Percentiles rank a stretch among this genome's conserved stretches.
Conservation (phyloP, 2,888 invertebrate species). For the Yponomeuta evonymella region DNA sequence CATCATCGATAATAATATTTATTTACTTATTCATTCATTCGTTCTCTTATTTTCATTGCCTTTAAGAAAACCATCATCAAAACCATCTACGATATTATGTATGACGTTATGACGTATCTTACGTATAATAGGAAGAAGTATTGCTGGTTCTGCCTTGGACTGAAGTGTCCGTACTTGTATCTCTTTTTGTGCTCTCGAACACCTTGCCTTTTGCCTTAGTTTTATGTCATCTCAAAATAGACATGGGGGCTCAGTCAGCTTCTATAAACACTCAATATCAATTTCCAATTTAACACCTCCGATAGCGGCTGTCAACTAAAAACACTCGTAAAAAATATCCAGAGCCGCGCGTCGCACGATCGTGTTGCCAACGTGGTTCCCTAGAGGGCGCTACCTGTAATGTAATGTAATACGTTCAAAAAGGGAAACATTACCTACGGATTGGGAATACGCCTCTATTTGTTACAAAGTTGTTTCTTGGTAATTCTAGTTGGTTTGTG, state of each 20-base stretch:
- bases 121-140: too few relatives aligned
- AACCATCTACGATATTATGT: too few relatives aligned
- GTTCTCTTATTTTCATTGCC: too few relatives aligned
- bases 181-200: too few relatives aligned
- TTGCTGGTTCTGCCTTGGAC: too few relatives aligned
- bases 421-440: background rate
- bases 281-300: background rate
- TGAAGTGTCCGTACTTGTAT: too few relatives aligned
- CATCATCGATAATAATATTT: too few relatives aligned
- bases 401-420: background rate
- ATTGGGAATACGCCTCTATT: background rate
- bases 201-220: background rate
- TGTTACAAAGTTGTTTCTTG: background rate
- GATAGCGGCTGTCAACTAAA: background rate
- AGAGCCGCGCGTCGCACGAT: background rate
- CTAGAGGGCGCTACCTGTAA: background rate
- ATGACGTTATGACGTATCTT: too few relatives aligned
- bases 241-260: background rate
- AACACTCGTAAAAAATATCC: background rate
- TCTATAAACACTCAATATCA: background rate
- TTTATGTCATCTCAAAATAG: background rate
- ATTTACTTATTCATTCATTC: too few relatives aligned
- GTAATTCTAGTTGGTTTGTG: background rate
- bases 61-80: too few relatives aligned
- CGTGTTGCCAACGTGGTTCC: background rate